Evolutionary conservation across 2,888 invertebrate genomes (phyloP).

Genomic region (Cyrtodaria siliqua): DNA sequence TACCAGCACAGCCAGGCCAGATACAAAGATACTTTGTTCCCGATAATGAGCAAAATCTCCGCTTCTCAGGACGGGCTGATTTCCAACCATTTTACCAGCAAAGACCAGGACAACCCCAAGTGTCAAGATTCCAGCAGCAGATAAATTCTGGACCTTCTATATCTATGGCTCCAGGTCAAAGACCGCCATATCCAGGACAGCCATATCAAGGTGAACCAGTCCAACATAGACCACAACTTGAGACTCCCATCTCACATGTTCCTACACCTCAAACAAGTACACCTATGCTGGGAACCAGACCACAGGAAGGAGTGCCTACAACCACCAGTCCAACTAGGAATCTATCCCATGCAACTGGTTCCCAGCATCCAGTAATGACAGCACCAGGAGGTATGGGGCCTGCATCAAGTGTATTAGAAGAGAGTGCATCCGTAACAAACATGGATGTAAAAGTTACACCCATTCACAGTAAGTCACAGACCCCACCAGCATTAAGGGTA

Average conservation of each 20-base stretch:
- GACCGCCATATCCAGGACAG: background rate
- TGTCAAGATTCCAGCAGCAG: no score
- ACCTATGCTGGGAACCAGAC: no score
- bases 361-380: no score
- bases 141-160: no score
- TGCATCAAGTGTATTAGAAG: no score
- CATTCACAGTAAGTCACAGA: conserved; percentile 13
- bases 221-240: background rate
- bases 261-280: no score
- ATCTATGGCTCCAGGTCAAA: background rate
- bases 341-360: no score
- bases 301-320: no score
- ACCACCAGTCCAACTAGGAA: no score
- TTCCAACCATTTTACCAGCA: background rate
- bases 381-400: no score
- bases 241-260: no score
- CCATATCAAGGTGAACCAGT: background rate
- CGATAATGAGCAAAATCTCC: background rate
- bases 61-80: background rate
- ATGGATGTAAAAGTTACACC: background rate
- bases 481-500: conserved; percentile 18
- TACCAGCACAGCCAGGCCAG: conserved; percentile 3
- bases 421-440: no score
- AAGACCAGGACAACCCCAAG: conserved; percentile 2
- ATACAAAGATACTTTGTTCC: conserved; percentile 2